Evolutionary conservation across 2,113 vertebrate species (phyloP).

Genomic region (Ciconia maguari): DNA sequence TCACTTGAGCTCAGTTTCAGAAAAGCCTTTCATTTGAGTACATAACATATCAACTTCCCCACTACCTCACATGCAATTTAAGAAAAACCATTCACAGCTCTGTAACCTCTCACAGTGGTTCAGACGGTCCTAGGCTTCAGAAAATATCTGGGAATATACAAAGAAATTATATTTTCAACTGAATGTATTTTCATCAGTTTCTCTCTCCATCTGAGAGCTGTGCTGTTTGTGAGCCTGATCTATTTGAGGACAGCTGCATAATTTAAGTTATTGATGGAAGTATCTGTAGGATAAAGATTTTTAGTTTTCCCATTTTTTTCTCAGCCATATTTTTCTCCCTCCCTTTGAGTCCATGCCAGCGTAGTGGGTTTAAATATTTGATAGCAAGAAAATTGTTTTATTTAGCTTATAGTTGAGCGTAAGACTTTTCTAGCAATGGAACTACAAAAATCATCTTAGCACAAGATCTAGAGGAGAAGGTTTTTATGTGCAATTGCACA

Average conservation of each 20-base stretch:
- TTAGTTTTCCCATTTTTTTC: constrained; percentile 50
- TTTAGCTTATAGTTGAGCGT: constrained; percentile 41
- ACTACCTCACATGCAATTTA: constrained; percentile 51
- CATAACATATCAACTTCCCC: constrained; percentile 61
- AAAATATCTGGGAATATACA: constrained; percentile 16
- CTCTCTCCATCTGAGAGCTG: constrained; percentile 55
- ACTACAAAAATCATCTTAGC: constrained; percentile 14
- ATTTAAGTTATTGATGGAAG: constrained; percentile 68
- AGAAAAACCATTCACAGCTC: constrained; percentile 56
- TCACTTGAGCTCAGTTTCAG: constrained; percentile 64
- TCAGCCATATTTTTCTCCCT: constrained; percentile 23
- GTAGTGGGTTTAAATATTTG: constrained; percentile 57
- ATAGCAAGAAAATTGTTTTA: constrained; percentile 59
- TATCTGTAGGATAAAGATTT: constrained; percentile 59
- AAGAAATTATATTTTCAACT: constrained; percentile 71
- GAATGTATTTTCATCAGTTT: constrained; percentile 63
- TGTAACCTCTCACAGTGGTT: constrained; percentile 58
- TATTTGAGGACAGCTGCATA: constrained; percentile 63
- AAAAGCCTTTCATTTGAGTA: constrained; percentile 75
- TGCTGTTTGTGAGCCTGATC: constrained; percentile 22
- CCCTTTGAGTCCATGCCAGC: neutral
- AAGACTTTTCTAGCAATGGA: constrained; percentile 33
- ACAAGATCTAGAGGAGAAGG: neutral
- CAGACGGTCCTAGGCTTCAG: constrained; percentile 20
- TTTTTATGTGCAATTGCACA: neutral